Percentiles rank a stretch among this genome's conserved stretches.
Conservation (phyloP, 2,113 vertebrate species). For the Oncorhynchus masou region DNA sequence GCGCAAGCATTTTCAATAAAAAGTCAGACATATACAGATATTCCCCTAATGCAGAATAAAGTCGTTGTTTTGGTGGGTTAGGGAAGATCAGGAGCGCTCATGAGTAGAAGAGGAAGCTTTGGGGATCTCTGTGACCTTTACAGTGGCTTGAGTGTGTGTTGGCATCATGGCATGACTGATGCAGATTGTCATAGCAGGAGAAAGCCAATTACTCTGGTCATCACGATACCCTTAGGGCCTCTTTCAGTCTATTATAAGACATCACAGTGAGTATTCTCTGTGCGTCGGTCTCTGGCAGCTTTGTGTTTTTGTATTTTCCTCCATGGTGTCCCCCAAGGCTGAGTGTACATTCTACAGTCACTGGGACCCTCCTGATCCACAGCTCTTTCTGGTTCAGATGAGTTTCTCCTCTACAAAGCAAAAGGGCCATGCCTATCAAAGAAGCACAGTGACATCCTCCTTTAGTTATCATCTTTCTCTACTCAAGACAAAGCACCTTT, state of each 20-base stretch:
- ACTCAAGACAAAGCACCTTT: conserved; percentile 21
- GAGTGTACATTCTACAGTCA: conserved; percentile 39
- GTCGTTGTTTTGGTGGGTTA: background rate
- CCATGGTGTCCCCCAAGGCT: conserved; percentile 11
- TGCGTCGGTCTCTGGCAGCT: conserved; percentile 43
- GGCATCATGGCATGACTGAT: conserved; percentile 63
- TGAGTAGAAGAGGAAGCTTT: conserved; percentile 31
- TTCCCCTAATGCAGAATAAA: background rate
- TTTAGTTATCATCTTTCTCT: conserved; percentile 29
- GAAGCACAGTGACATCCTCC: conserved; percentile 4
- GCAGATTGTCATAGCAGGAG: conserved; percentile 68
- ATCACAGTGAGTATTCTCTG: conserved; percentile 51
- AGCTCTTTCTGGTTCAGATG: conserved; percentile 5
- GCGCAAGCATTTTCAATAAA: too few relatives aligned
- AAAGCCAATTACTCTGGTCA: conserved; percentile 73
- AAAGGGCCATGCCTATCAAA: conserved; percentile 13
- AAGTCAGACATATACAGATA: too few relatives aligned
- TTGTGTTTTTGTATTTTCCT: conserved; percentile 44
- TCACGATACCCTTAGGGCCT: conserved; percentile 37
- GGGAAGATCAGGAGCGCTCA: conserved; percentile 16
- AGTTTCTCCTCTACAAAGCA: conserved; percentile 15
- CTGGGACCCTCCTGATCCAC: background rate
- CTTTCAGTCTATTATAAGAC: background rate
- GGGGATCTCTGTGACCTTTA: conserved; percentile 59
- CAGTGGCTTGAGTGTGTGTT: conserved; percentile 55